Percentiles rank a stretch among this genome's conserved stretches.
Conservation (phyloP, 2,888 invertebrate species). For the Parapristionchus giblindavisi region DNA sequence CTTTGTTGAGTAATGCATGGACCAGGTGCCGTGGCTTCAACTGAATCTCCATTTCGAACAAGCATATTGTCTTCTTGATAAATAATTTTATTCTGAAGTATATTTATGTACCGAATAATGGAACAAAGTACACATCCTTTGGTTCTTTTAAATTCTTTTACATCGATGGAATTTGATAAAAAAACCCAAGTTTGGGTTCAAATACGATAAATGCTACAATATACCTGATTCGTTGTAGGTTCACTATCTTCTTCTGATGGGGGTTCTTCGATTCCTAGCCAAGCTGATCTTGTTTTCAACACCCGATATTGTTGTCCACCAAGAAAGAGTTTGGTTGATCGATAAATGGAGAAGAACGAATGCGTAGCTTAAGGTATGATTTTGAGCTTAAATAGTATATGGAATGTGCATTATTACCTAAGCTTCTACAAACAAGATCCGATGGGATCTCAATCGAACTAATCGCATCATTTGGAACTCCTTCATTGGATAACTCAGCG, state of each 20-base stretch:
- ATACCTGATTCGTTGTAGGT: too few species aligned
- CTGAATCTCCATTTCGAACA: neutral
- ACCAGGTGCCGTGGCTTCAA: neutral
- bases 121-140: too few species aligned
- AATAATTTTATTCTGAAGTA: neutral
- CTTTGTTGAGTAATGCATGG: constrained; percentile 14
- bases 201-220: too few species aligned
- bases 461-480: neutral
- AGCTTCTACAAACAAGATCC: constrained; percentile 15
- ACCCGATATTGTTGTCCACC: constrained; percentile 40
- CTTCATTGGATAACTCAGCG: neutral
- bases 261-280: neutral
- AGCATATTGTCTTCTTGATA: neutral
- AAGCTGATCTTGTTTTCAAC: constrained; percentile 3
- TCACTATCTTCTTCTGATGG: too few species aligned
- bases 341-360: constrained; percentile 49
- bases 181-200: too few species aligned
- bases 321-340: constrained; percentile 47
- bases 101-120: too few species aligned
- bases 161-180: too few species aligned
- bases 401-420: neutral
- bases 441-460: constrained; percentile 26
- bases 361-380: constrained; percentile 42
- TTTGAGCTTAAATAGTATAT: neutral
- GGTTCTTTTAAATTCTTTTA: too few species aligned